These are phyloP conservation scores for Herpetotheres cachinnans DNA, from an alignment of 2,113 vertebrate species.

Conservation along the genomic window DNA sequence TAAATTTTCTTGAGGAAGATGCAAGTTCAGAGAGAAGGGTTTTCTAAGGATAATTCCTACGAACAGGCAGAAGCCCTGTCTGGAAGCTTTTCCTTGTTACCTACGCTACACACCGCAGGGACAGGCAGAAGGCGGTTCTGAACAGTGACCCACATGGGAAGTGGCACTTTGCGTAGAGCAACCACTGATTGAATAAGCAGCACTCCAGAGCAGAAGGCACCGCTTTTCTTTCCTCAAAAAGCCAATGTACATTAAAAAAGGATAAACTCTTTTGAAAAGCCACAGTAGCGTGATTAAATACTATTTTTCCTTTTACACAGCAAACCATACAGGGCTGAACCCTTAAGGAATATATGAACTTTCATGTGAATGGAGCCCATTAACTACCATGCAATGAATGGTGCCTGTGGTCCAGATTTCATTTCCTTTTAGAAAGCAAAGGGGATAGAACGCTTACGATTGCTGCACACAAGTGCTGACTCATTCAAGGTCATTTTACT, in stretches of 20 bases:
- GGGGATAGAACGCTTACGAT: background rate
- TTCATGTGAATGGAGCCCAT: slow-evolving; percentile 54
- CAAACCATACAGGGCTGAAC: background rate
- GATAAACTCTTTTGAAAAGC: slow-evolving; percentile 51
- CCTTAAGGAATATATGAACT: slow-evolving; percentile 57
- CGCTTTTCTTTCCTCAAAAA: background rate
- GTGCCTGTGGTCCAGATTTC: background rate
- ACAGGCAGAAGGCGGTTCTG: background rate
- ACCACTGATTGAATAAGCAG: background rate
- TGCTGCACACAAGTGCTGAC: slow-evolving; percentile 13
- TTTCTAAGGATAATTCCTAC: background rate
- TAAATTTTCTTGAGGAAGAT: background rate
- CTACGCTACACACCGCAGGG: background rate
- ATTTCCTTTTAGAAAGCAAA: slow-evolving; percentile 10
- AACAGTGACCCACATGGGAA: background rate
- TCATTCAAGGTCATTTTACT: slow-evolving; percentile 28
- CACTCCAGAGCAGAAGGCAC: slow-evolving; percentile 7
- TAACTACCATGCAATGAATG: background rate
- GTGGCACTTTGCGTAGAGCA: background rate
- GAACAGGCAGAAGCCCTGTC: background rate
- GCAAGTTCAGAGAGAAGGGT: background rate
- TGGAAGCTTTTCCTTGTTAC: background rate
- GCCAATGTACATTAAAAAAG: background rate
- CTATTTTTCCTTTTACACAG: slow-evolving; percentile 26
- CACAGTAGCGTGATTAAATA: slow-evolving; percentile 28